Evolutionary conservation across 2,797 vertebrate species (phyloP).

Genomic region (Sebastes vulpes): DNA sequence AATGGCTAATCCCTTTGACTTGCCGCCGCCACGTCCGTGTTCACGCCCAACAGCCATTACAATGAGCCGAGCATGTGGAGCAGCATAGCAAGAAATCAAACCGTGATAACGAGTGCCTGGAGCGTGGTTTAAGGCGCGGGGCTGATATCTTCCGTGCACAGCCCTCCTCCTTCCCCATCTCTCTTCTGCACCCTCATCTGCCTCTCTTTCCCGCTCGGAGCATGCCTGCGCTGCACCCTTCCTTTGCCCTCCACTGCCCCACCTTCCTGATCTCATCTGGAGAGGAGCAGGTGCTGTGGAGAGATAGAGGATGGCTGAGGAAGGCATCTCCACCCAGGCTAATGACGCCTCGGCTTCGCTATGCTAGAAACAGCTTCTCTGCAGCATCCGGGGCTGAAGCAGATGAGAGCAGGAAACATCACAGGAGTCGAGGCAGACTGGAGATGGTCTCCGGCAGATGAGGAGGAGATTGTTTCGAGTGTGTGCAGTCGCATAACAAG

Average conservation of each 20-base stretch:
- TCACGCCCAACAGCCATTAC: conserved; percentile 80
- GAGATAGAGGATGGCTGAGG: conserved; percentile 82
- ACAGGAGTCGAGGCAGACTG: conserved; percentile 37
- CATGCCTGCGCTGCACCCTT: conserved; percentile 69
- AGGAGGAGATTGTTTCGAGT: conserved; percentile 61
- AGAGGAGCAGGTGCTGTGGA: conserved; percentile 82
- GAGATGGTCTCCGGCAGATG: conserved; percentile 68
- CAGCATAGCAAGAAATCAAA: conserved; percentile 82
- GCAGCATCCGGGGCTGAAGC: conserved; percentile 46
- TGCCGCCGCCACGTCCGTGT: conserved; percentile 69
- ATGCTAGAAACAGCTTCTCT: conserved; percentile 56
- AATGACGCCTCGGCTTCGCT: conserved; percentile 69
- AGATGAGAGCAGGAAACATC: conserved; percentile 65
- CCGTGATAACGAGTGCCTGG: conserved; percentile 76
- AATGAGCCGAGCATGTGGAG: conserved; percentile 74
- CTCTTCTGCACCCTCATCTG: conserved; percentile 64
- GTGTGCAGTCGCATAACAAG: conserved; percentile 26
- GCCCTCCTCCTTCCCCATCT: conserved; percentile 72
- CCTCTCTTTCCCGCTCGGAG: conserved; percentile 62
- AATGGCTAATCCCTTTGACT: conserved; percentile 81
- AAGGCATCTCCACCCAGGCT: conserved; percentile 76
- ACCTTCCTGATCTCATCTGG: conserved; percentile 85
- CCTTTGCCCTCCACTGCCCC: conserved; percentile 81
- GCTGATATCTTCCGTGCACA: conserved; percentile 80
- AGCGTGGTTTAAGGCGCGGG: conserved; percentile 75